Evolutionary conservation across 2,797 vertebrate genomes (phyloP).

Genomic region (Premnoplex brunnescens): DNA sequence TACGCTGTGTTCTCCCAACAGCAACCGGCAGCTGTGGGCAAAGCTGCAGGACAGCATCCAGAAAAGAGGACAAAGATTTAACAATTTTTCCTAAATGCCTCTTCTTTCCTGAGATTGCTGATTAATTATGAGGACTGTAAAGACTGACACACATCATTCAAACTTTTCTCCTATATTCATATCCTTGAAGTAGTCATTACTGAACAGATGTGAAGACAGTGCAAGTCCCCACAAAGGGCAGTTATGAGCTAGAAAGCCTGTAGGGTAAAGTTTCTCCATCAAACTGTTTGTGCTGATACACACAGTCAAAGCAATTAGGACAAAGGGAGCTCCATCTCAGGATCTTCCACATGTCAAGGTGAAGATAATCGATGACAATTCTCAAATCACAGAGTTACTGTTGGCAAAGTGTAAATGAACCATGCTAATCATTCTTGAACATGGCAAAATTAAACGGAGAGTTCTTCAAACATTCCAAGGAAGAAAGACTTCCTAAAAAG

Average conservation of each 20-base stretch:
- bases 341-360: slow-evolving; percentile 33
- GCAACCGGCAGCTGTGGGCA: background rate
- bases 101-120: background rate
- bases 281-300: slow-evolving; percentile 17
- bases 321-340: background rate
- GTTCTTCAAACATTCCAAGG: slow-evolving; percentile 33
- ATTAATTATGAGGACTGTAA: background rate
- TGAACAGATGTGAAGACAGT: background rate
- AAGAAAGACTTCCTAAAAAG: background rate
- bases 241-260: background rate
- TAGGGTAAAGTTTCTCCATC: background rate
- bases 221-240: background rate
- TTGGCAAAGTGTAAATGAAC: slow-evolving; percentile 58
- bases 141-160: background rate
- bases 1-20: background rate
- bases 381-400: slow-evolving; percentile 39
- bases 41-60: background rate
- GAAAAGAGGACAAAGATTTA: background rate
- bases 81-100: background rate
- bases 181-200: background rate
- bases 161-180: background rate
- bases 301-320: slow-evolving; percentile 19
- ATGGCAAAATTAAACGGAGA: background rate
- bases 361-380: slow-evolving; percentile 39
- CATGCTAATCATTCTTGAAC: background rate